phyloP scores from a whole-genome alignment of 2,113 vertebrate genomes.

The Climacteris rufus region DNA sequence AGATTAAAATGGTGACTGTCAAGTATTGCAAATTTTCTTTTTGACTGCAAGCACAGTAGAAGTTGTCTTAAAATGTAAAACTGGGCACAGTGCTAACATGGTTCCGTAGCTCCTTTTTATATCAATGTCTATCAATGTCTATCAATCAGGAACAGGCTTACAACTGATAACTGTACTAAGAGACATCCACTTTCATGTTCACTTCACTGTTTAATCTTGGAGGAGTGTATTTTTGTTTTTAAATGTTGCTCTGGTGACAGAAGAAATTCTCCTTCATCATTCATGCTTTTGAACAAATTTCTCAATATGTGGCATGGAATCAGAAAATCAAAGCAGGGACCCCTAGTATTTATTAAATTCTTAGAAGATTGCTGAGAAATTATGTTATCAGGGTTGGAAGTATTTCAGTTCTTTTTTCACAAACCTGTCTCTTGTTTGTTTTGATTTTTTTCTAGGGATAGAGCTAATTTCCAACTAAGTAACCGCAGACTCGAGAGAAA shows the following conservation, averaged over 20 bases:
- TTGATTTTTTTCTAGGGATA: conserved; percentile 74
- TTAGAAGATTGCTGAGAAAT: not conserved
- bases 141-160: not conserved
- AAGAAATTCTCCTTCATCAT: not conserved
- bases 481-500: conserved; percentile 94
- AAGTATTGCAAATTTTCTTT: not conserved
- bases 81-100: not conserved
- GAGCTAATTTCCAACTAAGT: conserved; percentile 85
- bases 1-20: not conserved
- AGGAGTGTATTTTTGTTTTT: not conserved
- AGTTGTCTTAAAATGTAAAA: not conserved
- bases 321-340: not conserved
- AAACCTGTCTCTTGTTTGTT: not conserved
- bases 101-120: not conserved
- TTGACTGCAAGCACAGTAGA: not conserved
- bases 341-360: not conserved
- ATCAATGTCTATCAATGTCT: not conserved
- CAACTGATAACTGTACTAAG: not conserved
- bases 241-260: not conserved
- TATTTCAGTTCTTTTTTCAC: not conserved
- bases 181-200: not conserved
- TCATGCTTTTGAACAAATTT: not conserved
- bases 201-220: not conserved
- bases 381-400: not conserved
- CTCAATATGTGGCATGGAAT: not conserved